Evolutionary conservation across 2,797 vertebrate genomes (phyloP).

Genomic region (Graptemys geographica): DNA sequence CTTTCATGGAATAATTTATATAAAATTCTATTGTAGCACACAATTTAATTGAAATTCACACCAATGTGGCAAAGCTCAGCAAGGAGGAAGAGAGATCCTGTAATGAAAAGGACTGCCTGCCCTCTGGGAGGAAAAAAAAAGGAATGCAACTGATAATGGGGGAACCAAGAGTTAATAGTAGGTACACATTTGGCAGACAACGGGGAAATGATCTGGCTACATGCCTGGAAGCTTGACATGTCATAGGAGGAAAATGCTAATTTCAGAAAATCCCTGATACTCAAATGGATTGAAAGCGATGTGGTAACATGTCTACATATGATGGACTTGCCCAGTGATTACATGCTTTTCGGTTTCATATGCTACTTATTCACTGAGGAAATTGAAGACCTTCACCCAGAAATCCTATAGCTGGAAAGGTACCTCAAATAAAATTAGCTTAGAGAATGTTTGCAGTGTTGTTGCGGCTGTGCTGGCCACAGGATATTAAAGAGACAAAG

Average conservation of each 20-base stretch:
- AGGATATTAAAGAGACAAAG: not conserved
- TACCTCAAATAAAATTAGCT: not conserved
- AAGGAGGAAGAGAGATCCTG: not conserved
- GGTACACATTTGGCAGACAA: not conserved
- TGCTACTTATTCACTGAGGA: not conserved
- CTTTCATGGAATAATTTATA: not conserved
- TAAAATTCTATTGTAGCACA: not conserved
- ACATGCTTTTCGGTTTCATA: not conserved
- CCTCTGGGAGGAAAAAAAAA: not conserved
- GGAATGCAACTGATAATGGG: not conserved
- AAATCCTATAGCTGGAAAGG: not conserved
- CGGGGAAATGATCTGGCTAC: not conserved
- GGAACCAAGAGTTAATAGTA: not conserved
- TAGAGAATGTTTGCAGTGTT: not conserved
- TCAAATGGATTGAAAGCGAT: not conserved
- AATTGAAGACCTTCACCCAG: not conserved
- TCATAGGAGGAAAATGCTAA: not conserved
- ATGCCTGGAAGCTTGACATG: not conserved
- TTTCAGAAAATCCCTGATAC: not conserved
- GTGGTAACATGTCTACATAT: not conserved
- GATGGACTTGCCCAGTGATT: not conserved
- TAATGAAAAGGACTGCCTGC: not conserved
- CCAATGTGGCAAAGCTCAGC: not conserved
- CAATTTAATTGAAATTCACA: not conserved
- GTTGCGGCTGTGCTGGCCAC: not conserved